These are phyloP conservation scores for Aphelenchoides avenae DNA, from an alignment of 1,140 invertebrate genomes.

Conservation along the genomic window DNA sequence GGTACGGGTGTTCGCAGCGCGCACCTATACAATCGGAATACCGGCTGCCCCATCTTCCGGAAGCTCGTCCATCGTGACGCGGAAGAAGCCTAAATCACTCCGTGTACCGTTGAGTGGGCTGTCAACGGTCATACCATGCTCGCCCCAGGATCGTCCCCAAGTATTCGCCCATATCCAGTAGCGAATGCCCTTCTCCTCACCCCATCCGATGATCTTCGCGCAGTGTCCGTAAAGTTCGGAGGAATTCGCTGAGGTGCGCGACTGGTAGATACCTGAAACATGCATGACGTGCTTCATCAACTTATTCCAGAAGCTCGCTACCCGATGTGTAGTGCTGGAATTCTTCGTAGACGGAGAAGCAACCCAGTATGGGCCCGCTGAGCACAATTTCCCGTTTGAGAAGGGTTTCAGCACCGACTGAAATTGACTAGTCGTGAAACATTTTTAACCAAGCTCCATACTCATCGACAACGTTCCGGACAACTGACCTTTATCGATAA, in stretches of 20 bases:
- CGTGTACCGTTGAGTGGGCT: constrained; percentile 15
- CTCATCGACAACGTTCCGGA: neutral
- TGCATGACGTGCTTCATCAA: neutral
- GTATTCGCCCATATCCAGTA: constrained; percentile 44
- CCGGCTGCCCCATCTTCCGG: constrained; percentile 44
- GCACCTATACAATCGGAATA: constrained; percentile 21
- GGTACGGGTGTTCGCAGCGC: too few species aligned
- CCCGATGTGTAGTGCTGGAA: constrained; percentile 47
- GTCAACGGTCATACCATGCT: constrained; percentile 33
- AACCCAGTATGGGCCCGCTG: constrained; percentile 42
- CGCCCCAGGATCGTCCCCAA: constrained; percentile 41
- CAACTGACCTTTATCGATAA: neutral
- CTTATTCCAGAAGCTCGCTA: constrained; percentile 10
- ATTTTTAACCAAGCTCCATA: neutral
- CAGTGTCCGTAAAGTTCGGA: constrained; percentile 42
- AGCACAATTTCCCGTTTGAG: constrained; percentile 42
- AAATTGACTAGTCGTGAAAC: constrained; percentile 9
- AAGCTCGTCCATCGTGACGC: constrained; percentile 32
- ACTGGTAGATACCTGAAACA: constrained; percentile 45
- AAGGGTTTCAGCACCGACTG: constrained; percentile 25
- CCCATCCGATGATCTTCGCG: constrained; percentile 47
- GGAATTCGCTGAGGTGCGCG: constrained; percentile 18
- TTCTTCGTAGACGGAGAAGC: constrained; percentile 46
- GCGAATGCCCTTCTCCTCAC: constrained; percentile 27
- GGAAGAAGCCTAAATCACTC: constrained; percentile 42